Percentiles rank a stretch among this genome's conserved stretches.
These are phyloP conservation scores for Hepsetus odoe DNA, from an alignment of 2,113 vertebrate genomes.

Conservation along the genomic window DNA sequence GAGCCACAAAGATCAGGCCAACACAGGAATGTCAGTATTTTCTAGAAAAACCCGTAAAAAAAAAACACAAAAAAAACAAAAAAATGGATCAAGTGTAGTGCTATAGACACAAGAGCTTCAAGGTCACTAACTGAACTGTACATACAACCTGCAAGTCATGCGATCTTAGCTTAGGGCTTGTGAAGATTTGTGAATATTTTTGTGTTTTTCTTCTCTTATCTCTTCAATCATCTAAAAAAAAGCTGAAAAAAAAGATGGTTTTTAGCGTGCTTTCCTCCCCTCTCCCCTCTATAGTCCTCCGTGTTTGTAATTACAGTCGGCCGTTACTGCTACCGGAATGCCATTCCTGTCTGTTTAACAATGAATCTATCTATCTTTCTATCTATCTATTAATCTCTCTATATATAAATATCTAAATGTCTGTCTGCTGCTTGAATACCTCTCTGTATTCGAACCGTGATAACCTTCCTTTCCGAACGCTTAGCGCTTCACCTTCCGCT, in stretches of 20 bases:
- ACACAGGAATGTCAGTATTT: constrained; percentile 66
- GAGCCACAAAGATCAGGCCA: constrained; percentile 46
- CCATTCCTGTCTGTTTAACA: constrained; percentile 69
- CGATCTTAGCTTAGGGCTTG: constrained; percentile 56
- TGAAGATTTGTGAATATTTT: constrained; percentile 59
- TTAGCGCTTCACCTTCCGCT: constrained; percentile 81
- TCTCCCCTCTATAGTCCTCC: constrained; percentile 49
- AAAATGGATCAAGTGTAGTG: constrained; percentile 42
- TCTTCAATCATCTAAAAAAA: constrained; percentile 43
- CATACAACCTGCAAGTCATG: constrained; percentile 50
- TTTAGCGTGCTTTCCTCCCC: constrained; percentile 37
- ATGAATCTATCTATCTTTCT: constrained; percentile 57
- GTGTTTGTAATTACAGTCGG: constrained; percentile 70
- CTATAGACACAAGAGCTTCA: constrained; percentile 48
- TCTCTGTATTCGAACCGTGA: constrained; percentile 80
- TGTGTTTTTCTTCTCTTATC: constrained; percentile 57
- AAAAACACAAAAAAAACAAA: constrained; percentile 12
- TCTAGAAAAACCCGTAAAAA: constrained; percentile 51
- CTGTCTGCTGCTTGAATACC: constrained; percentile 77
- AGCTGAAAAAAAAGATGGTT: constrained; percentile 24
- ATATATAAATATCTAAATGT: constrained; percentile 55
- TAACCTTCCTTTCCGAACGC: constrained; percentile 78
- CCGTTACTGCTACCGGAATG: constrained; percentile 76
- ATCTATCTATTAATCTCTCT: no score
- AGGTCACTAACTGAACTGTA: constrained; percentile 57